These are phyloP conservation scores for Nebria salina DNA, from an alignment of 2,888 invertebrate genomes.

Conservation along the genomic window DNA sequence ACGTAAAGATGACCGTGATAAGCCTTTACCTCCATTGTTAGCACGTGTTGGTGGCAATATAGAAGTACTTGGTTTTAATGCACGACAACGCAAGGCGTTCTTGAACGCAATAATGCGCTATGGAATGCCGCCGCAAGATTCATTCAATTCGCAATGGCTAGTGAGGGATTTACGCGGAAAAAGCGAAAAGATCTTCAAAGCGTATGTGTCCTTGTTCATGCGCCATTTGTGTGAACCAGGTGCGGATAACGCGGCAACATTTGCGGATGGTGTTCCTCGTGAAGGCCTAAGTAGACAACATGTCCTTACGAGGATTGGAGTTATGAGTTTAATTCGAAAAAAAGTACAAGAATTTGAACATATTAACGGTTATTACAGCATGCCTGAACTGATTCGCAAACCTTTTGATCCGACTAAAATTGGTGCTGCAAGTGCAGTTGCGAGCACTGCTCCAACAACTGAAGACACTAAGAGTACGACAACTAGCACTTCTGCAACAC, in stretches of 20 bases:
- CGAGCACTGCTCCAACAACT: slow-evolving; percentile 54
- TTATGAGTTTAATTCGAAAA: slow-evolving; percentile 98
- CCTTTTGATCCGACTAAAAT: slow-evolving; percentile 76
- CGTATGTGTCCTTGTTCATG: slow-evolving; percentile 99
- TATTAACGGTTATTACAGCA: slow-evolving; percentile 97
- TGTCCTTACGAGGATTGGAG: slow-evolving; percentile 96
- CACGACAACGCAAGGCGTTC: slow-evolving; percentile 97
- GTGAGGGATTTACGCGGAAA: slow-evolving; percentile 98
- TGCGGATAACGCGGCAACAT: slow-evolving; percentile 97
- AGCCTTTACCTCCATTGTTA: slow-evolving; percentile 93
- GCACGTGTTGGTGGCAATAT: slow-evolving; percentile 98
- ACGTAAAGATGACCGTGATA: slow-evolving; percentile 87
- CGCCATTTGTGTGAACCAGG: slow-evolving; percentile 99
- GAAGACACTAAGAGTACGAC: slow-evolving; percentile 66
- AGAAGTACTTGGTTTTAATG: slow-evolving; percentile 98
- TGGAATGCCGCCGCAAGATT: slow-evolving; percentile 99
- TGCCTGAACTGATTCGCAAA: slow-evolving; percentile 90
- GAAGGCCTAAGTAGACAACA: slow-evolving; percentile 97
- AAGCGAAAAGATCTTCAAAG: slow-evolving; percentile 97
- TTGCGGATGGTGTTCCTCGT: slow-evolving; percentile 97
- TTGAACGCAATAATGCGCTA: slow-evolving; percentile 97
- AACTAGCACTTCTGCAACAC: slow-evolving; percentile 57
- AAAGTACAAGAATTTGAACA: slow-evolving; percentile 99
- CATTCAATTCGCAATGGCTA: slow-evolving; percentile 99
- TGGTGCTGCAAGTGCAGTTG: slow-evolving; percentile 59